Base-by-base conservation (phyloP, 2,888 invertebrate genomes). In the Baronia brevicornis region DNA sequence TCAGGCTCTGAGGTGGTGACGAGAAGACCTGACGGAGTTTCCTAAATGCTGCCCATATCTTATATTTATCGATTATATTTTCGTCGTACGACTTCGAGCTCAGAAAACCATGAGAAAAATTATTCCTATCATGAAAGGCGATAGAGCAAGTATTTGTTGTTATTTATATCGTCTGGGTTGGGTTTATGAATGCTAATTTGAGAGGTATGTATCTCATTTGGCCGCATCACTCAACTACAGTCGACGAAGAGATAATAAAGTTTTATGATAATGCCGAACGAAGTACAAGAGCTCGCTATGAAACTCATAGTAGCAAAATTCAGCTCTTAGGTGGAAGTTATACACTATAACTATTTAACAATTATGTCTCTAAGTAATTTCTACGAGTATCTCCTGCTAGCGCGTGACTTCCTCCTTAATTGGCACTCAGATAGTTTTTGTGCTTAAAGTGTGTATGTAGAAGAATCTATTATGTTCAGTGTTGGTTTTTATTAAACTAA, bases 121-220 rank as follows among this genome's bases (percentile, higher is more conserved):
- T n/a, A n/a, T 68, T 67, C 57, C 60, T 51, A 35, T 38, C 17
- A 32, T 31, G 24, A 42, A 23, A 40, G 32, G 44, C 44, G 47
- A 43, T 46, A 39, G 14, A 32, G 31, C 36, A 38, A 40, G 40
- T 46, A 42, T 46, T 44, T 46, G 37, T 64, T 67, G 68, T 80
- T 77, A 79, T 80, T 78, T 78, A 78, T 77, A 71, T 67, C 63
- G 69, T 55, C 60, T 51, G 66, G 58, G 72, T 50, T 60, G 56
- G 68, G n/a, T 67, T 74, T 71, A 73, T 80, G 78, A 80, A 82
- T 82, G 67, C 63, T 73, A 78, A 80, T 77, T 71, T 63, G 41
- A 42, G 66, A 70, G 62, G 65, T 64, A 78, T 73, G 71, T 71
- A 59, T 70, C 67, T 64, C 68, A 75, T 73, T 71, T 68, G 58